Base-by-base conservation (phyloP, 2,888 invertebrate species). In the Acronicta leporina region DNA sequence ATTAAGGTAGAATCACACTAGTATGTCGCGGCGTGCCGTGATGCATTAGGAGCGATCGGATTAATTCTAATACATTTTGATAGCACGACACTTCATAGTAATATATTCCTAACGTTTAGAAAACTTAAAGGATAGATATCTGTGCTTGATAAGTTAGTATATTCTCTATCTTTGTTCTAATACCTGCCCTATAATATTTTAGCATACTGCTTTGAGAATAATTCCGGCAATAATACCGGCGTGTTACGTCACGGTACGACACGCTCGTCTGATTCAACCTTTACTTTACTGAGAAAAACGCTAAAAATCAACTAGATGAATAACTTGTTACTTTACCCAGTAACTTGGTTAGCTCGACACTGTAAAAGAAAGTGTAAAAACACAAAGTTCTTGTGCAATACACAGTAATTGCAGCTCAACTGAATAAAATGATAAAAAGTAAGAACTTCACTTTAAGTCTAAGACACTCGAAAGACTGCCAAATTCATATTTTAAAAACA, bases 401-500 rank as follows among this genome's bases (percentile, higher is more conserved):
- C 82, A 77, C 72, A 76, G 85, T 85, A 85, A 86, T 86, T 86
- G 83, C 78, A 81, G 68, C 77, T 76, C 80, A 78, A 85, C 78
- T 85, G 83, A 84, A 84, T 82, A 83, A 84, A 85, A 85, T 80
- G 80, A 75, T 79, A 80, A 83, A 84, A 81, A 79, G 63, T 72
- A 53, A 65, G 73, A 75, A 80, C 78, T 71, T 77, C 72, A 48
- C 74, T 68, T 72, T 75, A 38, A 38, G 38, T n/a, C 38, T 38
- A 38, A 38, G 38, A 5, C 11, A 4, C 4, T 9, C 10, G 8
- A 10, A 2, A 30, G 27, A 1, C 30, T 0, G 3, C 4, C 33
- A 33, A 33, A 11, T 20, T 20, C 20, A 20, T 20, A 20, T 20
- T 20, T 20, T 20, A 20, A 20, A 20, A 20, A 20, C 20, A 20